These are phyloP conservation scores for Brachyalestes nurse DNA, from an alignment of 2,797 vertebrate genomes.

Conservation along the genomic window DNA sequence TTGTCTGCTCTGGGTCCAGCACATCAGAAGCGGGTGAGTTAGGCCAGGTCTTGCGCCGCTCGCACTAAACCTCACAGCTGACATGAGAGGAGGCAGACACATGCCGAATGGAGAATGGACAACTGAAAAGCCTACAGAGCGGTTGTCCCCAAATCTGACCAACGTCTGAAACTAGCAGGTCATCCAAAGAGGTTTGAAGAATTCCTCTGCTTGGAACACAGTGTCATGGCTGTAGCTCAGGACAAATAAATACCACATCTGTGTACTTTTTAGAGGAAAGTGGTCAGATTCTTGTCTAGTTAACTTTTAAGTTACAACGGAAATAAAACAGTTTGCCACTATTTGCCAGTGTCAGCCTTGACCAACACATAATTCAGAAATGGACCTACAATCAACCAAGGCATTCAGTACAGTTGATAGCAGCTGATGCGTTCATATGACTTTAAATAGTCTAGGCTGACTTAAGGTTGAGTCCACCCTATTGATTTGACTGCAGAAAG, in stretches of 20 bases:
- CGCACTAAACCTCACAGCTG: conserved; percentile 39
- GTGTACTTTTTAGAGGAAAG: neutral
- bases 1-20: conserved; percentile 38
- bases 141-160: neutral
- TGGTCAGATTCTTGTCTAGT: neutral
- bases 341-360: neutral
- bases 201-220: neutral
- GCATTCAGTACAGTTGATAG: neutral
- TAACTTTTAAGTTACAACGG: neutral
- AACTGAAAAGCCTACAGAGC: conserved; percentile 11
- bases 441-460: neutral
- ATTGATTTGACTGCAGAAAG: neutral
- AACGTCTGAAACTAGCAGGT: neutral
- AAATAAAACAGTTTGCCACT: neutral
- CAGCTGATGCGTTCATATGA: neutral
- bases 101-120: conserved; percentile 2
- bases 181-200: neutral
- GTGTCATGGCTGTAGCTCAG: neutral
- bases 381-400: neutral
- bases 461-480: neutral
- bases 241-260: neutral
- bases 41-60: conserved; percentile 30
- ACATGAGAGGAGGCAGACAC: conserved; percentile 32
- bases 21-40: conserved; percentile 48
- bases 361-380: neutral